Percentiles rank a stretch among this genome's conserved stretches.
Conservation (phyloP, 2,113 vertebrate genomes). For the Myrmecophaga tridactyla region DNA sequence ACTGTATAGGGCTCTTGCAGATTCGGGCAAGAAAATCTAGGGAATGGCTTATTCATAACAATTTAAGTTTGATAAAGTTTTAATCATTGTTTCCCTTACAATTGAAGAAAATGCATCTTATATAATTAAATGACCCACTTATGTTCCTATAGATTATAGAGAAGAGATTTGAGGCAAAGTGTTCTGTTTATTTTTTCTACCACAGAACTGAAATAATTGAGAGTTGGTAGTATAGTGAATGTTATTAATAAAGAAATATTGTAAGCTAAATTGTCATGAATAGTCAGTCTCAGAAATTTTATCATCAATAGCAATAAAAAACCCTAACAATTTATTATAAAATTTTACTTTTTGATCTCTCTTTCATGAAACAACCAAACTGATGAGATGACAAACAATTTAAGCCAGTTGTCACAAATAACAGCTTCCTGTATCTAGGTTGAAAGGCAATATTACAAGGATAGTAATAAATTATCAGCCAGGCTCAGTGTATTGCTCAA, state of each 20-base stretch:
- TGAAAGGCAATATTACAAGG: slow-evolving; percentile 50
- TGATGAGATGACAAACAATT: background rate
- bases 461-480: slow-evolving; percentile 51
- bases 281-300: background rate
- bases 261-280: background rate
- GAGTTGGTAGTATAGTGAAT: background rate
- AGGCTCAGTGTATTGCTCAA: slow-evolving; percentile 40
- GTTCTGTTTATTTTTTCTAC: background rate
- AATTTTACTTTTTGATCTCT: background rate
- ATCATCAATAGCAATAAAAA: background rate
- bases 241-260: background rate
- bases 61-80: background rate
- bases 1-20: background rate
- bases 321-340: background rate
- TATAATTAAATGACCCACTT: background rate
- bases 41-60: background rate
- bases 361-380: background rate
- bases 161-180: background rate
- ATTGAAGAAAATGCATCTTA: background rate
- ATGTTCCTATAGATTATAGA: background rate
- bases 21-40: background rate
- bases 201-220: background rate
- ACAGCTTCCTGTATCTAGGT: background rate
- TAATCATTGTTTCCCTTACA: background rate
- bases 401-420: slow-evolving; percentile 37